Evolutionary conservation across 2,888 invertebrate species (phyloP).

Genomic region (Trachelus stipa): DNA sequence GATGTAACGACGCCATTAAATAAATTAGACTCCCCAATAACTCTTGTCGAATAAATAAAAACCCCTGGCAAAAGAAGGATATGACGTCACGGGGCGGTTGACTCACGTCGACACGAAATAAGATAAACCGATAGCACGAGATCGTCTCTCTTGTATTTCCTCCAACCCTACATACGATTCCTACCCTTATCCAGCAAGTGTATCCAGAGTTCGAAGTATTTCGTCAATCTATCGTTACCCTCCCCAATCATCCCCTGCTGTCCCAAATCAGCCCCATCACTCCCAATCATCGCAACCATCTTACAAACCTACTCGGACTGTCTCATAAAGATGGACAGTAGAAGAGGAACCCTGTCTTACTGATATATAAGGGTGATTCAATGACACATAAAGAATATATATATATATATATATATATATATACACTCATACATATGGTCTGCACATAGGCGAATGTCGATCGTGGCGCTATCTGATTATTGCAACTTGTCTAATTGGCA

Average conservation of each 20-base stretch:
- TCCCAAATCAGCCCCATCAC: not conserved
- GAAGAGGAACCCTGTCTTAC: not conserved
- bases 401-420: not conserved
- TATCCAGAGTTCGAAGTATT: not conserved
- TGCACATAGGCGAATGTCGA: not conserved
- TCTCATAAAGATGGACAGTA: not conserved
- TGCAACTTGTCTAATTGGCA: conserved; percentile 55
- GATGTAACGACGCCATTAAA: conserved; percentile 34
- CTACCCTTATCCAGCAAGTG: not conserved
- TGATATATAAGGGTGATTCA: conserved; percentile 14
- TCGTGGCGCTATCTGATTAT: conserved; percentile 51
- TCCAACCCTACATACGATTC: not conserved
- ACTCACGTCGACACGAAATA: not conserved
- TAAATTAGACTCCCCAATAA: conserved; percentile 35
- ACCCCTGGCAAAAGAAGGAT: not conserved
- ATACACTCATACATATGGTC: no score
- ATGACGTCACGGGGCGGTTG: conserved; percentile 8
- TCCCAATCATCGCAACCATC: not conserved
- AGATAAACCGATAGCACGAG: not conserved
- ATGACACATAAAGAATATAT: not conserved
- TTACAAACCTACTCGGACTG: not conserved
- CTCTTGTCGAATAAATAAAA: conserved; percentile 12
- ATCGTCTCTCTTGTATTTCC: not conserved
- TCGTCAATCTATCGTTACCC: not conserved
- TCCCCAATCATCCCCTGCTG: not conserved